A percentile compares a stretch with the other conserved stretches of the same genome.
Evolutionary conservation across 2,113 vertebrate genomes (phyloP).

Genomic region (Ptyas mucosa): DNA sequence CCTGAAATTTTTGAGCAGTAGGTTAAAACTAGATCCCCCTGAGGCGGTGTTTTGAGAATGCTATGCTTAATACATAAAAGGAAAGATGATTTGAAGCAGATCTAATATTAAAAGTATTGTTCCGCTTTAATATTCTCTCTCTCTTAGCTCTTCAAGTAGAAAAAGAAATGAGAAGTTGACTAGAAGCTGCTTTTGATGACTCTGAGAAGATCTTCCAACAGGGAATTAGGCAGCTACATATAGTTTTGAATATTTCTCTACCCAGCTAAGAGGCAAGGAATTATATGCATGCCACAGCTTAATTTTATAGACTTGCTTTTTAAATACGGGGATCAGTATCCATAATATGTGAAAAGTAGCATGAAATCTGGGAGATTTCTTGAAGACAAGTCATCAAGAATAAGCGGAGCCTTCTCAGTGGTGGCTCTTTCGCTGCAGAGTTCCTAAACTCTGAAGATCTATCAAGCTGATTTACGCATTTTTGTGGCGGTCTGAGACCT

Average conservation of each 20-base stretch:
- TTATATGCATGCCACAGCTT: not conserved
- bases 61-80: not conserved
- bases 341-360: not conserved
- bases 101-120: not conserved
- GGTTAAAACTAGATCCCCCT: not conserved
- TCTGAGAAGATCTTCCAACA: not conserved
- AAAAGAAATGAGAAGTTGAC: slow-evolving; percentile 18
- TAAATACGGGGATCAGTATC: not conserved
- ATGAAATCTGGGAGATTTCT: not conserved
- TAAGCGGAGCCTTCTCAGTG: not conserved
- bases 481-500: not conserved
- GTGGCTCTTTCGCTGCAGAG: not conserved
- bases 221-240: not conserved
- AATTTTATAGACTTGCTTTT: not conserved
- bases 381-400: not conserved
- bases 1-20: not conserved
- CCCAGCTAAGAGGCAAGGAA: not conserved
- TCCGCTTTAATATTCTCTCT: slow-evolving; percentile 29
- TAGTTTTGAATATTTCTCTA: slow-evolving; percentile 13
- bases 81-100: not conserved
- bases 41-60: not conserved
- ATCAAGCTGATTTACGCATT: not conserved
- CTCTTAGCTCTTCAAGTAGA: slow-evolving; percentile 5
- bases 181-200: not conserved
- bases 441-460: not conserved